Conservation (phyloP, 2,888 invertebrate genomes). For the Agrilus cyanescens region DNA sequence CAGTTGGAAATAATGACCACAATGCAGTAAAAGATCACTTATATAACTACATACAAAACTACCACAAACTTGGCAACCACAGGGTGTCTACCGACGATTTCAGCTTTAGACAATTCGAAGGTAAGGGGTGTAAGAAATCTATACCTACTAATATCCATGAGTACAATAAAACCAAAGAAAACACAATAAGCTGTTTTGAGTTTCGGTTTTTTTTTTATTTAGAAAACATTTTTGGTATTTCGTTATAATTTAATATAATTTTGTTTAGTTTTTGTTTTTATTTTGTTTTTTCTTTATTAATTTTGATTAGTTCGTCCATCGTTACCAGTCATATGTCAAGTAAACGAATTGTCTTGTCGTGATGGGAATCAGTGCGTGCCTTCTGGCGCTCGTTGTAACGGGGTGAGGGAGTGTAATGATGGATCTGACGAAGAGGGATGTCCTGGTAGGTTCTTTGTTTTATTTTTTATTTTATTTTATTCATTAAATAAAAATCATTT, state of each 20-base stretch:
- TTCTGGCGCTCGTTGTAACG: constrained; percentile 40
- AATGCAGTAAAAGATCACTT: constrained; percentile 41
- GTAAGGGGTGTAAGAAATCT: constrained; percentile 27
- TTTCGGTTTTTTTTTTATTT: constrained; percentile 10
- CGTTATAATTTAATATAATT: not conserved
- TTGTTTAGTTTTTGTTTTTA: constrained; percentile 11
- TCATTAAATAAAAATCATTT: not conserved
- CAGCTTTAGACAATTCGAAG: constrained; percentile 43
- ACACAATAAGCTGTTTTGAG: not conserved
- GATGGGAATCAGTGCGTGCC: constrained; percentile 37
- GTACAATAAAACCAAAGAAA: not conserved
- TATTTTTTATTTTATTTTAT: constrained; percentile 15
- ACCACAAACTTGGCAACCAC: constrained; percentile 41
- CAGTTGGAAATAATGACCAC: constrained; percentile 44
- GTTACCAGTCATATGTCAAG: constrained; percentile 21
- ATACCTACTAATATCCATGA: too few species aligned
- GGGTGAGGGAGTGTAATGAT: constrained; percentile 46
- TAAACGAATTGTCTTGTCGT: constrained; percentile 36
- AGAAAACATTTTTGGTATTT: too few species aligned
- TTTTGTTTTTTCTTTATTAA: constrained; percentile 16
- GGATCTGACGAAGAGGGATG: constrained; percentile 45
- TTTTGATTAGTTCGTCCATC: constrained; percentile 16
- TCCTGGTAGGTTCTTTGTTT: constrained; percentile 19
- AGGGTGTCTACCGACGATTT: constrained; percentile 49
- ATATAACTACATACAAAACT: constrained; percentile 43